These are phyloP conservation scores for Macroglossus sobrinus DNA, from an alignment of 2,113 vertebrate genomes.

Conservation along the genomic window DNA sequence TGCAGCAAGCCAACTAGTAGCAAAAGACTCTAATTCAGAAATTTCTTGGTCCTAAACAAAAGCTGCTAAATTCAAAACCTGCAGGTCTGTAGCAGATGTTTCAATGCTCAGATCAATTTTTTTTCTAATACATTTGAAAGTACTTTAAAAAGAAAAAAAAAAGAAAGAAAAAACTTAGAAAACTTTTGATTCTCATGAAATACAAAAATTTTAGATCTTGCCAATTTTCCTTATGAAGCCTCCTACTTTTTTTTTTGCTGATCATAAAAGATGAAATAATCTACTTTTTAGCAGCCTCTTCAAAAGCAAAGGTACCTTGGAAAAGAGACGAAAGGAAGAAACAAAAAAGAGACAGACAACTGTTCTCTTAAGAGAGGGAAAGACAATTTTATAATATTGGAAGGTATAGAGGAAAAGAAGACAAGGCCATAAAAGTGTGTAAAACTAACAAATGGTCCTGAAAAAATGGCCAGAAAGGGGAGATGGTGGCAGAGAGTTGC, in stretches of 20 bases:
- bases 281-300: conserved; percentile 59
- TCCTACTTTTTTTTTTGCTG: conserved; percentile 48
- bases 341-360: conserved; percentile 32
- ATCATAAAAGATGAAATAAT: conserved; percentile 69
- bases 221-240: conserved; percentile 62
- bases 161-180: not conserved
- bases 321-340: conserved; percentile 39
- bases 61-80: conserved; percentile 40
- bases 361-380: not conserved
- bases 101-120: not conserved
- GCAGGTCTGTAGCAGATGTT: conserved; percentile 32
- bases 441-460: not conserved
- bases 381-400: not conserved
- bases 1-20: not conserved
- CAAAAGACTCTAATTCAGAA: conserved; percentile 2
- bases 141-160: conserved; percentile 1
- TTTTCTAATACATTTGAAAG: conserved; percentile 11
- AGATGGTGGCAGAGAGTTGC: not conserved
- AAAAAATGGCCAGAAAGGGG: not conserved
- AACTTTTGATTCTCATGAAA: conserved; percentile 65
- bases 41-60: not conserved
- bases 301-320: conserved; percentile 61
- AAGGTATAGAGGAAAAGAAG: not conserved
- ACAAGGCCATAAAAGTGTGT: no score
- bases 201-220: conserved; percentile 68